A percentile compares a stretch with the other conserved stretches of the same genome.
Evolutionary conservation across 2,888 invertebrate genomes (phyloP).

Genomic region (Synergus laeviventris): DNA sequence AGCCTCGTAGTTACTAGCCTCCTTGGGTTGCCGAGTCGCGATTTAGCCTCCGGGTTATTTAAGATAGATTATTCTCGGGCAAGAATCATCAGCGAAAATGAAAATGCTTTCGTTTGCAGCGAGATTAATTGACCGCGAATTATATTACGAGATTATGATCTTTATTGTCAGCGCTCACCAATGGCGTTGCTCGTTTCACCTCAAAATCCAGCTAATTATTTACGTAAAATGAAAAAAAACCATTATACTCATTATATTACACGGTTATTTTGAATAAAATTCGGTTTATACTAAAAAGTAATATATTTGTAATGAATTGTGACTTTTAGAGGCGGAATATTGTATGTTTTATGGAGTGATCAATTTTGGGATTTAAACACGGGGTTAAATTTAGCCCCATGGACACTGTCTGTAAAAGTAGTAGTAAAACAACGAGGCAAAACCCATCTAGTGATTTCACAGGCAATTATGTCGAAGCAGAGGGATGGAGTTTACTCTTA

Average conservation of each 20-base stretch:
- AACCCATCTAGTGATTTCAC: conserved; percentile 73
- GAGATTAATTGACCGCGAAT: conserved; percentile 68
- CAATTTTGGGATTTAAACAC: neutral
- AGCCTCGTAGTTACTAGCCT: conserved; percentile 62
- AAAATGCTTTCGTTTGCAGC: conserved; percentile 72
- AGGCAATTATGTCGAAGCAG: conserved; percentile 70
- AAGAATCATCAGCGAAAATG: conserved; percentile 70
- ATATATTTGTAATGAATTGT: neutral
- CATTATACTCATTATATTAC: neutral
- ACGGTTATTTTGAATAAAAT: too few species aligned
- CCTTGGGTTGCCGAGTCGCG: conserved; percentile 56
- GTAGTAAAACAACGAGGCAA: conserved; percentile 68
- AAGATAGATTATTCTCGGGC: conserved; percentile 73
- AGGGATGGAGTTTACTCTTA: conserved; percentile 76
- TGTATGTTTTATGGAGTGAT: neutral
- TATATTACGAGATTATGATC: conserved; percentile 56
- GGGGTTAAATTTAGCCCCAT: neutral
- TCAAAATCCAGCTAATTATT: conserved; percentile 8
- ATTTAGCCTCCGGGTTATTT: conserved; percentile 72
- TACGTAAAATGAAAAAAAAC: neutral
- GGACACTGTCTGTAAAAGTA: conserved; percentile 37
- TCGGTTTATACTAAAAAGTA: too few species aligned
- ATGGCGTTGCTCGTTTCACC: conserved; percentile 28
- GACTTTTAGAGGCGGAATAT: neutral
- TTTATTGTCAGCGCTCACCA: conserved; percentile 7